A percentile compares a stretch with the other conserved stretches of the same genome.
phyloP scores from a whole-genome alignment of 1,140 invertebrate genomes.

The Homalodisca vitripennis region DNA sequence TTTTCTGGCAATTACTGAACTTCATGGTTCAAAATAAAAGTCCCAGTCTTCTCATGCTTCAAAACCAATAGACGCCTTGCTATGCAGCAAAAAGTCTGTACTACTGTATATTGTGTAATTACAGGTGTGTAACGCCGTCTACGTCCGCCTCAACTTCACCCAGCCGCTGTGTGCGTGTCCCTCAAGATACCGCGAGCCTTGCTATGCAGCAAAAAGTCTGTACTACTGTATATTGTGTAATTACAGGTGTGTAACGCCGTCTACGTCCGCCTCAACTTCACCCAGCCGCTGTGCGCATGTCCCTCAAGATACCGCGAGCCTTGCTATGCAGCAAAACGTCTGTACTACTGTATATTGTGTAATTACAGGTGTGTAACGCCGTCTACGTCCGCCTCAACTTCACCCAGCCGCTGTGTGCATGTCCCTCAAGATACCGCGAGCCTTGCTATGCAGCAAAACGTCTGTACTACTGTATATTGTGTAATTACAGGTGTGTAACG shows the following conservation, averaged over 20 bases:
- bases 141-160: conserved; percentile 87
- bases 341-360: conserved; percentile 6
- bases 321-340: conserved; percentile 82
- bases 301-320: conserved; percentile 77
- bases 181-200: conserved; percentile 75
- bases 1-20: too few relatives aligned
- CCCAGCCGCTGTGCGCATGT: conserved; percentile 90
- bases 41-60: too few relatives aligned
- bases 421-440: conserved; percentile 65
- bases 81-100: too few relatives aligned
- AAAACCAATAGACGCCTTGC: too few relatives aligned
- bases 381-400: conserved; percentile 90
- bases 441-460: too few relatives aligned
- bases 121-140: conserved; percentile 90
- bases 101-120: too few relatives aligned
- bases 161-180: conserved; percentile 92
- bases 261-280: conserved; percentile 88
- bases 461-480: too few relatives aligned
- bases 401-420: conserved; percentile 89
- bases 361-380: conserved; percentile 81
- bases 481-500: conserved; percentile 85
- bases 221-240: too few relatives aligned
- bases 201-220: conserved; percentile 87
- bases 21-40: too few relatives aligned
- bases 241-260: conserved; percentile 87